These are phyloP conservation scores for Parauchenoglanis punctatus DNA, from an alignment of 2,797 vertebrate genomes.

Conservation along the genomic window DNA sequence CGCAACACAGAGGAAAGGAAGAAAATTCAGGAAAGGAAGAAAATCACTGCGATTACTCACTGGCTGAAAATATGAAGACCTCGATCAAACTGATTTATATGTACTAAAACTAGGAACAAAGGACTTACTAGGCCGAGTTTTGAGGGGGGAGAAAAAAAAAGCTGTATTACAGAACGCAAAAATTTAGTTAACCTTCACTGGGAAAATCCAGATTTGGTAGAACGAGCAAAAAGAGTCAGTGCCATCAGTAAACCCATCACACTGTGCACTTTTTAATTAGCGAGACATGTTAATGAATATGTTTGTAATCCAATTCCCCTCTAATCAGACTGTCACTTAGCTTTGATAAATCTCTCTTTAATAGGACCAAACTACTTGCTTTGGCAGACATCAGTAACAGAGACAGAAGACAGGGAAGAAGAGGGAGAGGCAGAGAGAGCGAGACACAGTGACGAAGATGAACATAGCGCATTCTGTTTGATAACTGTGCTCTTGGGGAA, in stretches of 20 bases:
- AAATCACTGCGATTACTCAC: neutral
- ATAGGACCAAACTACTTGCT: neutral
- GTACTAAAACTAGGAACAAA: neutral
- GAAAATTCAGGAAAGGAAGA: neutral
- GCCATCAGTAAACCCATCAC: neutral
- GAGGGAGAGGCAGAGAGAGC: neutral
- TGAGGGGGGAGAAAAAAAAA: too few relatives aligned
- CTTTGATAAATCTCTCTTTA: neutral
- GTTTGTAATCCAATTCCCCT: neutral
- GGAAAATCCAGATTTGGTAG: neutral
- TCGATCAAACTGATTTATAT: neutral
- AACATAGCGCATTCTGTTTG: constrained; percentile 37
- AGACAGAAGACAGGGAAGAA: neutral
- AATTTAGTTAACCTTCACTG: neutral
- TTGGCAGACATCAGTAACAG: neutral
- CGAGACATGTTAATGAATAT: neutral
- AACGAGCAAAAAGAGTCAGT: neutral
- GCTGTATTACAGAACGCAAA: too few relatives aligned
- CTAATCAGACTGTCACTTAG: neutral
- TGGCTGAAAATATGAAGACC: neutral
- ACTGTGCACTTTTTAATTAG: neutral
- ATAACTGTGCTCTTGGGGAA: constrained; percentile 30
- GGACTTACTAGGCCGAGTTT: neutral
- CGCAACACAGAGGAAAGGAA: neutral
- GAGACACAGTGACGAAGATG: constrained; percentile 21